Conservation (phyloP, 2,797 vertebrate species). For the Heteromormyrus szaboi region DNA sequence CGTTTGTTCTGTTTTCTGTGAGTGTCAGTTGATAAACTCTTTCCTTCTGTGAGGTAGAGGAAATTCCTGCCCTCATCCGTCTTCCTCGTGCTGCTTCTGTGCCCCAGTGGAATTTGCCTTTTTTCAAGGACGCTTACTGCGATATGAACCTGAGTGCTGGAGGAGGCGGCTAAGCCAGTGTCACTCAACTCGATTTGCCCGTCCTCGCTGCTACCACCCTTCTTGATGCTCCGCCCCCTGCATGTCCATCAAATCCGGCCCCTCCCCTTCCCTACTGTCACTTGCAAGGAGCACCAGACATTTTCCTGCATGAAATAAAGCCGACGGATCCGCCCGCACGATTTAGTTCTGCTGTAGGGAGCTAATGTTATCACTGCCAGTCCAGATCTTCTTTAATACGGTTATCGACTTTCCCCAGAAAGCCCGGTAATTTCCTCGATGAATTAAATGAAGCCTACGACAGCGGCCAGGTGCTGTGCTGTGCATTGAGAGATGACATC, state of each 20-base stretch:
- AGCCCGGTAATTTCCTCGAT: neutral
- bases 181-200: neutral
- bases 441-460: neutral
- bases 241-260: slow-evolving; percentile 10
- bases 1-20: neutral
- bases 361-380: slow-evolving; percentile 26
- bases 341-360: neutral
- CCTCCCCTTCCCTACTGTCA: neutral
- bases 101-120: neutral
- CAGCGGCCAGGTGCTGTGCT: neutral
- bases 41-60: neutral
- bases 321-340: neutral
- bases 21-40: neutral
- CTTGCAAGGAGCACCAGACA: neutral
- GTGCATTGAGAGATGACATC: neutral
- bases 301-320: neutral
- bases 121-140: neutral
- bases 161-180: neutral
- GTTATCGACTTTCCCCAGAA: slow-evolving; percentile 37
- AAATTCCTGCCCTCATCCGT: neutral
- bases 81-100: neutral
- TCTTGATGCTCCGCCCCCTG: neutral
- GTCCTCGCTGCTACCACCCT: neutral
- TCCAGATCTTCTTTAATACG: slow-evolving; percentile 31
- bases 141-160: slow-evolving; percentile 28